Evolutionary conservation across 1,140 invertebrate species (phyloP).

Genomic region (Ladona fulva): DNA sequence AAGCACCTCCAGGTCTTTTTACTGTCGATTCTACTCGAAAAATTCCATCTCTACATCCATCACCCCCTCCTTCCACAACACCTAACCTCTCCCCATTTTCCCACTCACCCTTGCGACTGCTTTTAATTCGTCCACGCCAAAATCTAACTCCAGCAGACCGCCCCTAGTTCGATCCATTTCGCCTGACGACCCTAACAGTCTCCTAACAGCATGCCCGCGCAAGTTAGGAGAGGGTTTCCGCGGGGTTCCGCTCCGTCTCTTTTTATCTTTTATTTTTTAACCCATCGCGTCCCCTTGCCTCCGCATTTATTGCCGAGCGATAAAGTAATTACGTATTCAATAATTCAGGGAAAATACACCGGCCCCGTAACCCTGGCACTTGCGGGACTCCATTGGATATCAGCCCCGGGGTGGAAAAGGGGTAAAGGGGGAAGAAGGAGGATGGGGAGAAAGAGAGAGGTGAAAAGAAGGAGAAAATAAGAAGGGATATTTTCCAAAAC

Average conservation of each 20-base stretch:
- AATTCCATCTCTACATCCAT: too few species aligned
- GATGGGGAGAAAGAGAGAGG: neutral
- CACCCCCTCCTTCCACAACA: too few species aligned
- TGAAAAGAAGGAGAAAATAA: neutral
- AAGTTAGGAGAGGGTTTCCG: too few species aligned
- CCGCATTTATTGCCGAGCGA: conserved; percentile 2
- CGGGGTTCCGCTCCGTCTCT: neutral
- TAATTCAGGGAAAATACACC: conserved; percentile 6
- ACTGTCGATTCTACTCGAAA: too few species aligned
- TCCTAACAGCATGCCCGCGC: too few species aligned
- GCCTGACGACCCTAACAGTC: too few species aligned
- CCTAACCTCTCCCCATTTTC: too few species aligned
- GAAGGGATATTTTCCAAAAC: neutral
- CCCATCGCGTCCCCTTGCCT: neutral
- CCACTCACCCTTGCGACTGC: too few species aligned
- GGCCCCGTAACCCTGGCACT: neutral
- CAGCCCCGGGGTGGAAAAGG: neutral
- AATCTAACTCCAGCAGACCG: too few species aligned
- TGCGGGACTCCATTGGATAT: conserved; percentile 3
- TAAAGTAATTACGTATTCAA: conserved; percentile 10
- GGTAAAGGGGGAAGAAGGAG: neutral
- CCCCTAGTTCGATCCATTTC: too few species aligned
- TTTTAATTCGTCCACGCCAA: too few species aligned
- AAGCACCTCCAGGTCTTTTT: too few species aligned
- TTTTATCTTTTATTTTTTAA: neutral